These are phyloP conservation scores for Hydractinia symbiolongicarpus DNA, from an alignment of 30 jellyfish, hydroid and myxozoan genomes.

Conservation along the genomic window DNA sequence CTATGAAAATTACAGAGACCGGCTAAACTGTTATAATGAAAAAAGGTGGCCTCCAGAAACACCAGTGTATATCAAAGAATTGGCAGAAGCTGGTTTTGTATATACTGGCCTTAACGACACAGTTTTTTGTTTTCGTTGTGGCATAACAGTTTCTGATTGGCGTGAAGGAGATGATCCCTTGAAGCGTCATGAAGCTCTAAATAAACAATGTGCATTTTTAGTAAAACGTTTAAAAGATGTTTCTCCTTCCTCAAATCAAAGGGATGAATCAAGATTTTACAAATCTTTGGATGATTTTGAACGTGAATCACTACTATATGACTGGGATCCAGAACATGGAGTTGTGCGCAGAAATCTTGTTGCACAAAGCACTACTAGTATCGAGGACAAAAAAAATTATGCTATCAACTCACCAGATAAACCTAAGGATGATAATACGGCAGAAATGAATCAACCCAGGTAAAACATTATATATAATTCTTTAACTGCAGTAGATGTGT, in stretches of 20 bases:
- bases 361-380: not conserved
- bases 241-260: not conserved
- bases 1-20: slow-evolving; percentile 7
- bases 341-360: slow-evolving; percentile 15
- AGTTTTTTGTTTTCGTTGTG: slow-evolving; percentile 72
- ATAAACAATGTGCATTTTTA: slow-evolving; percentile 36
- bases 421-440: no score
- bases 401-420: no score
- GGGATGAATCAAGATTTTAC: not conserved
- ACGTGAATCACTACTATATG: not conserved
- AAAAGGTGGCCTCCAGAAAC: slow-evolving; percentile 66
- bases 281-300: slow-evolving; percentile 20
- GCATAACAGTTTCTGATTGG: slow-evolving; percentile 58
- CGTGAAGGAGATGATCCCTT: slow-evolving; percentile 64
- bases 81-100: slow-evolving; percentile 92
- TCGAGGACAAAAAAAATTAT: no score
- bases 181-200: slow-evolving; percentile 45
- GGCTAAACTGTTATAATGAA: slow-evolving; percentile 15
- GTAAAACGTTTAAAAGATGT: slow-evolving; percentile 14
- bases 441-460: no score
- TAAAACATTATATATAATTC: no score
- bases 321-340: slow-evolving; percentile 24
- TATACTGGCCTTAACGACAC: slow-evolving; percentile 52
- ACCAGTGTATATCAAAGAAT: slow-evolving; percentile 69
- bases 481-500: no score